Conservation (phyloP, 2,888 invertebrate genomes). For the Ypsolopha scabrella region DNA sequence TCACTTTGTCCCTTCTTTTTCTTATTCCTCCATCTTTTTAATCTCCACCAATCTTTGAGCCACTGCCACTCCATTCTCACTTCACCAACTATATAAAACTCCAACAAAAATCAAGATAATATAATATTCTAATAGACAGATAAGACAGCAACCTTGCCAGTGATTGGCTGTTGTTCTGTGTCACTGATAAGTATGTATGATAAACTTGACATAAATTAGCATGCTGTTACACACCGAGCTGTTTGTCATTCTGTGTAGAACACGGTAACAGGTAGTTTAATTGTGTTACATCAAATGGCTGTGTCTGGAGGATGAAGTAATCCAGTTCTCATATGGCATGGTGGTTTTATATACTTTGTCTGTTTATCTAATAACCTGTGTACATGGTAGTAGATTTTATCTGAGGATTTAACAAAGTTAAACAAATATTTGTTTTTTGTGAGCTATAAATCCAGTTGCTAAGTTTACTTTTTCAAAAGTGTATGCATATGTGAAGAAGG, state of each 20-base stretch:
- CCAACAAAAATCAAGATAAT: conserved; percentile 5
- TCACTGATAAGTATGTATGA: conserved; percentile 44
- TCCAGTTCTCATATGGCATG: background rate
- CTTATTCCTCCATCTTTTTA: conserved; percentile 76
- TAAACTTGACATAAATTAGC: conserved; percentile 61
- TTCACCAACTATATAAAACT: conserved; percentile 14
- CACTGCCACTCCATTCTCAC: conserved; percentile 81
- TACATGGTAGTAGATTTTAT: too few relatives aligned
- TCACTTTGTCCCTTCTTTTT: conserved; percentile 62
- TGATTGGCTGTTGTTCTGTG: conserved; percentile 40
- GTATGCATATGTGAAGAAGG: too few relatives aligned
- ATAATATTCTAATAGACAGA: conserved; percentile 4
- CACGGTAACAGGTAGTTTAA: conserved; percentile 9
- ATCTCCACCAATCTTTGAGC: conserved; percentile 85
- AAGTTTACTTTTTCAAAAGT: too few relatives aligned
- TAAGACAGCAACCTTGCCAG: conserved; percentile 27
- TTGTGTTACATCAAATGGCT: conserved; percentile 4
- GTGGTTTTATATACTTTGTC: background rate
- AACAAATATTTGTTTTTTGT: too few relatives aligned
- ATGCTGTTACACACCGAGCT: conserved; percentile 41
- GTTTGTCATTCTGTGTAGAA: conserved; percentile 45
- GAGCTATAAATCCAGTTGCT: too few relatives aligned
- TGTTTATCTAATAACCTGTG: background rate
- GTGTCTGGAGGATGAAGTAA: background rate
- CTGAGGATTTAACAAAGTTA: too few relatives aligned